Conservation (phyloP, 2,888 invertebrate genomes). For the Aelia acuminata region DNA sequence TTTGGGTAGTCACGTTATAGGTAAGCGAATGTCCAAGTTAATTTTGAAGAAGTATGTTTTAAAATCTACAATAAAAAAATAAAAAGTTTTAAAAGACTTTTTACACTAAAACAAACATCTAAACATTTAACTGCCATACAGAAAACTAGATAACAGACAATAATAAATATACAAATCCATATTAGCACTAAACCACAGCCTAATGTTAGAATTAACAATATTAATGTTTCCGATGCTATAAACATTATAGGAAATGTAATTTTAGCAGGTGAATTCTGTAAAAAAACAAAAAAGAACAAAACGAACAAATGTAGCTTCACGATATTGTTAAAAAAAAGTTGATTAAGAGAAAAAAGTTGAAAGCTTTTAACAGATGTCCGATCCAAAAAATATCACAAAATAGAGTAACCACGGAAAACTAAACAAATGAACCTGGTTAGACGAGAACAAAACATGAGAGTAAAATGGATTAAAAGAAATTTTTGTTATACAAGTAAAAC, state of each 20-base stretch:
- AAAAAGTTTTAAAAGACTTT: neutral
- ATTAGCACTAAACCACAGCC: neutral
- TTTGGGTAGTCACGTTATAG: too few relatives aligned
- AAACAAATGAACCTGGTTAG: neutral
- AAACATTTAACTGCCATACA: neutral
- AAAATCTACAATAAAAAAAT: too few relatives aligned
- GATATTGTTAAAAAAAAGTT: neutral
- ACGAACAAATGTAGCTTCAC: neutral
- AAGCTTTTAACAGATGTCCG: neutral
- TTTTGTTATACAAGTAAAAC: neutral
- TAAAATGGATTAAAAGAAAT: neutral
- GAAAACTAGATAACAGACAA: neutral
- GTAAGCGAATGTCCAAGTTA: too few relatives aligned
- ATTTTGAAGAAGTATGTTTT: too few relatives aligned
- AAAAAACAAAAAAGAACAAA: too few relatives aligned
- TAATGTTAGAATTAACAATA: neutral
- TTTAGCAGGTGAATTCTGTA: neutral
- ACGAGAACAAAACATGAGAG: neutral
- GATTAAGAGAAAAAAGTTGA: neutral
- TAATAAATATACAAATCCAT: neutral
- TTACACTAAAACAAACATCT: neutral
- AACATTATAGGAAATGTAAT: neutral
- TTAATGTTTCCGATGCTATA: neutral
- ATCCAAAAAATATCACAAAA: neutral
- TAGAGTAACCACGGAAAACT: neutral